Conservation (phyloP, 2,113 vertebrate species). For the western clawed frog (Xenopus tropicalis) region UCB_Xtro_10.0 CM004448.2:109615501-109616000, state of each 20-base stretch:
- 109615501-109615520: constrained; percentile 73
- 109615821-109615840: constrained; percentile 68
- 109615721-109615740: too few relatives aligned
- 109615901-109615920: constrained; percentile 71
- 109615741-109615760: too few relatives aligned
- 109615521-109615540: constrained; percentile 81
- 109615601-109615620: constrained; percentile 46
- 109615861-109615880: constrained; percentile 74
- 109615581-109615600: constrained; percentile 62
- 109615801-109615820: too few relatives aligned
- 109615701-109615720: too few relatives aligned
- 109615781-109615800: too few relatives aligned
- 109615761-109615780: too few relatives aligned
- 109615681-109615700: too few relatives aligned
- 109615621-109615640: too few relatives aligned
- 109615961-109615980: constrained; percentile 80
- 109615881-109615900: constrained; percentile 81
- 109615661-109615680: too few relatives aligned
- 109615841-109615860: constrained; percentile 75
- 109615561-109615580: constrained; percentile 85
- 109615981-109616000: constrained; percentile 83
- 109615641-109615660: too few relatives aligned
- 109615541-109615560: constrained; percentile 75
- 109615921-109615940: constrained; percentile 59
- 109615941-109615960: constrained; percentile 60